A percentile compares a stretch with the other conserved stretches of the same genome.
Conservation (phyloP, 2,113 vertebrate species). For the Amblyornis subalaris region DNA sequence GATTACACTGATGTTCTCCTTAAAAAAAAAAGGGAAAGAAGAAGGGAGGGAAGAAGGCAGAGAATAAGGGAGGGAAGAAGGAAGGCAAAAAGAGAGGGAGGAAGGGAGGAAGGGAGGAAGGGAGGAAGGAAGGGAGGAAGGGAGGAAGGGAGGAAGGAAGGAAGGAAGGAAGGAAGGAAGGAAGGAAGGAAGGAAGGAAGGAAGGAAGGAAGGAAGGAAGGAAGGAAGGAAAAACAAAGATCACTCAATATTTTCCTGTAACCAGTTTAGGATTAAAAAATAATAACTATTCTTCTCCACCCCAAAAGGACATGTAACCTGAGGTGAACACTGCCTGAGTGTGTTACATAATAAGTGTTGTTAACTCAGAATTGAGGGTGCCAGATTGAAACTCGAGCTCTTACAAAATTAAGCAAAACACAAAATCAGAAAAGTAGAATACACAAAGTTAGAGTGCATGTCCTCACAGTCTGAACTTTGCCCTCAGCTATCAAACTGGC, state of each 20-base stretch:
- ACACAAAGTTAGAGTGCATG: background rate
- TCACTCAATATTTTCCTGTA: slow-evolving; percentile 12
- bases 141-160: too few relatives aligned
- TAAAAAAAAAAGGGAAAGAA: background rate
- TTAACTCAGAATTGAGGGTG: background rate
- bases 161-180: background rate
- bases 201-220: background rate
- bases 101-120: background rate
- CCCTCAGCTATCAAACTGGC: background rate
- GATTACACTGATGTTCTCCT: slow-evolving; percentile 9
- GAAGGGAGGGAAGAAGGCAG: background rate
- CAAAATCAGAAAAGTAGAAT: background rate
- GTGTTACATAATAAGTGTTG: background rate
- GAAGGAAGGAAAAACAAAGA: background rate
- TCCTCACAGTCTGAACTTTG: background rate
- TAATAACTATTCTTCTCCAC: background rate
- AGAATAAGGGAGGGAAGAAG: too few relatives aligned
- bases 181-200: background rate
- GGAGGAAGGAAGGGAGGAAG: background rate
- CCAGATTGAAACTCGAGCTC: background rate
- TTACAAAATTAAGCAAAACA: background rate
- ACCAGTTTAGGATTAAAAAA: background rate
- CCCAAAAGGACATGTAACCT: background rate
- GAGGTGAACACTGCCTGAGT: background rate
- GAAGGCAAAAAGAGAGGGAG: background rate